Base-by-base conservation (phyloP, 2,113 vertebrate species). In the Mixornis gularis region DNA sequence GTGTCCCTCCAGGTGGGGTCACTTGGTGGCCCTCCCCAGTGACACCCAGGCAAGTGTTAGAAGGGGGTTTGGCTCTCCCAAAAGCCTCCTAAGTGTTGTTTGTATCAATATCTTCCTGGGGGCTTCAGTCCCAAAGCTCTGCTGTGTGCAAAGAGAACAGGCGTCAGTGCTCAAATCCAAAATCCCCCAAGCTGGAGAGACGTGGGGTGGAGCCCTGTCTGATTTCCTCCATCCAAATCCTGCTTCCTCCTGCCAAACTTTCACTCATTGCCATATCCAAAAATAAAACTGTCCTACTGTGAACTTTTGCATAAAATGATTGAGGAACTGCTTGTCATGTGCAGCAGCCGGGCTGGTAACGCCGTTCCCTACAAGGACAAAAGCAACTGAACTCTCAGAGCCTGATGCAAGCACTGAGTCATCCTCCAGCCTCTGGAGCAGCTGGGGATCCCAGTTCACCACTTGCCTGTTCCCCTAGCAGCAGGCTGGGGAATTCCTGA, bases 221-320 rank as follows among this genome's bases (percentile, higher is more conserved):
- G 70, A 59, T 78, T 90, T 22, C 56, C 55, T 71, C 56, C 65
- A 32, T 38, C 78, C 62, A 86, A 74, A 87, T 30, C 53, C 73
- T 92, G 46, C 51, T 64, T 74, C 43, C 34, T n/a, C 48, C 65
- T 46, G 85, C 77, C 80, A 84, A 70, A 63, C 56, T 60, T 64
- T 49, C 43, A 24, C 72, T 79, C 38, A 7, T 3, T 63, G 69
- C 0, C 3, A 53, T 52, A 66, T 18, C 95, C 87, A 92, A 87
- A 94, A 92, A 84, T 91, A 78, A 7, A 87, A 84, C 43, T 71
- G 81, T 63, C 84, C 87, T 83, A 2, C 93, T 78, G 64, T 66
- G 78, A 91, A 94, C 87, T 92, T 84, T 20, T 55, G 80, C 73
- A 66, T 34, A 2, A 58, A 78, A 17, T 2, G 32, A 34, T 55